Evolutionary conservation across 1,140 invertebrate species (phyloP).

Genomic region (Neodiprion virginianus): DNA sequence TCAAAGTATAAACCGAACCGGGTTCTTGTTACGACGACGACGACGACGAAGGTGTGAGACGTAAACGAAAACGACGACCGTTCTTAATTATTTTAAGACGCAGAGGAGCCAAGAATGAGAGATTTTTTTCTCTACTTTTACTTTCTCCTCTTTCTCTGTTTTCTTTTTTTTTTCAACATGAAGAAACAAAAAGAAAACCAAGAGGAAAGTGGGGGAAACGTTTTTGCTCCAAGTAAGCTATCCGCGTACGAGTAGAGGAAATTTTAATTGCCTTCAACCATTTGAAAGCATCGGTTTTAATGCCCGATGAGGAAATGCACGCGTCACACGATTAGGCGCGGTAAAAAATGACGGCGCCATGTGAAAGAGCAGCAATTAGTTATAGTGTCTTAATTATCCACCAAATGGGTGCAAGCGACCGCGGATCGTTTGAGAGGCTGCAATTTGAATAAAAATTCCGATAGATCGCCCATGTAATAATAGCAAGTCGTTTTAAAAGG

Average conservation of each 20-base stretch:
- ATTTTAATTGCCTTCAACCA: background rate
- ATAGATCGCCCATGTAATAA: no score
- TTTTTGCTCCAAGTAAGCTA: background rate
- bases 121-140: background rate
- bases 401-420: no score
- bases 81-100: constrained; percentile 33
- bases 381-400: no score
- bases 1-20: background rate
- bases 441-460: no score
- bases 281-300: background rate
- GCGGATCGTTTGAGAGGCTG: no score
- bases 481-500: no score
- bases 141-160: background rate
- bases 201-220: background rate
- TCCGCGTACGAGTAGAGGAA: background rate
- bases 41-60: background rate
- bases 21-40: background rate
- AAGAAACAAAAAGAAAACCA: constrained; percentile 6
- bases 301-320: no score
- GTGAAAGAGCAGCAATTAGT: no score
- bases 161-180: constrained; percentile 16
- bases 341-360: no score
- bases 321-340: no score
- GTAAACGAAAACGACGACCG: background rate
- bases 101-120: constrained; percentile 6